Conservation (phyloP, 53 echinoderm and acorn worm species). For the Henricia sp. region DNA sequence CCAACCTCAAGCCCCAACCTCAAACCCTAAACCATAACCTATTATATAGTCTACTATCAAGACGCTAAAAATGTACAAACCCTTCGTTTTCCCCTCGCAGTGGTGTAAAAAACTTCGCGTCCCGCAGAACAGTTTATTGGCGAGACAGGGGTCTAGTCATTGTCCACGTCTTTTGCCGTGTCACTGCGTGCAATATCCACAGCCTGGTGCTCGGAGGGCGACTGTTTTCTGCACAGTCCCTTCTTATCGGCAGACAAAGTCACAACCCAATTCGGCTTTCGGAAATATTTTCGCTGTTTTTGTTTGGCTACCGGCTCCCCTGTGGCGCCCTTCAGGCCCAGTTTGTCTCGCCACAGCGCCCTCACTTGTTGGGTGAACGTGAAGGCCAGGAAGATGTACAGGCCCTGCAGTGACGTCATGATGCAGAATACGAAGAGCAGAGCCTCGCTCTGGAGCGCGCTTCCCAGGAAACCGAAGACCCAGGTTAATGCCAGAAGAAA, state of each 20-base stretch:
- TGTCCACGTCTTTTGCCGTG: neutral
- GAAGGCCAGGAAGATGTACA: conserved; percentile 77
- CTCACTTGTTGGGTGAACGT: conserved; percentile 72
- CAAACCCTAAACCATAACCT: too few relatives aligned
- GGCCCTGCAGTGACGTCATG: conserved; percentile 69
- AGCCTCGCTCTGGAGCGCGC: neutral
- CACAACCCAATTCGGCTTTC: neutral
- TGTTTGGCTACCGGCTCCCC: neutral
- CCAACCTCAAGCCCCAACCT: too few relatives aligned
- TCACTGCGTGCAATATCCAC: neutral
- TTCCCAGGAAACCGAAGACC: conserved; percentile 51
- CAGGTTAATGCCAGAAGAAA: conserved; percentile 63
- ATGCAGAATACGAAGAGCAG: conserved; percentile 77
- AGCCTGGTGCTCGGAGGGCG: conserved; percentile 37
- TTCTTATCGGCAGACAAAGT: conserved; percentile 23
- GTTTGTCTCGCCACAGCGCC: conserved; percentile 51
- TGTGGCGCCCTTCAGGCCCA: conserved; percentile 6
- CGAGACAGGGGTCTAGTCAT: conserved; percentile 3
- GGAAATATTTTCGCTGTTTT: neutral
- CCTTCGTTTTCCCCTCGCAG: too few relatives aligned
- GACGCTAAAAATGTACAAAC: too few relatives aligned
- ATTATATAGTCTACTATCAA: too few relatives aligned
- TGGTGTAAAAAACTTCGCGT: too few relatives aligned
- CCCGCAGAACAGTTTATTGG: too few relatives aligned
- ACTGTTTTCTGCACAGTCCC: neutral